Conservation (phyloP, 2,113 vertebrate species). For the Bagarius yarrelli region DNA sequence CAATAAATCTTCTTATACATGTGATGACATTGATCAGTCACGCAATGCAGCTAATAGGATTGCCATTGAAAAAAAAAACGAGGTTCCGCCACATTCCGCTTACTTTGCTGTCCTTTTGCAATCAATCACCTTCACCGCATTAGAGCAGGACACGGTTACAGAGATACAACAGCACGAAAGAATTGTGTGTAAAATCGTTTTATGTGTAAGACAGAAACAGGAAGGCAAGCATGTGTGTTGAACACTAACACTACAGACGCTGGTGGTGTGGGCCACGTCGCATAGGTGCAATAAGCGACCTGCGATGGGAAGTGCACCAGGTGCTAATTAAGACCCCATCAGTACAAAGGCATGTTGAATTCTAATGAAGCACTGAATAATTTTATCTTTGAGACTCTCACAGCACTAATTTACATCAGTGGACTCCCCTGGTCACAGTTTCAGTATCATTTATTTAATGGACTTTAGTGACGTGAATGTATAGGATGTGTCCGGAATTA, state of each 20-base stretch:
- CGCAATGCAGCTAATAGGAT: conserved; percentile 16
- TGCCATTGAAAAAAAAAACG: conserved; percentile 24
- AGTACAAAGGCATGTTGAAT: conserved; percentile 16
- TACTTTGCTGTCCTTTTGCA: not conserved
- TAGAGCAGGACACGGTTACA: not conserved
- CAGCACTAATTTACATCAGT: conserved; percentile 5
- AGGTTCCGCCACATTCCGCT: conserved; percentile 8
- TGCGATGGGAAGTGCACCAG: conserved; percentile 29
- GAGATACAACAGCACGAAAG: not conserved
- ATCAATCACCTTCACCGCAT: conserved; percentile 21
- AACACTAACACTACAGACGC: not conserved
- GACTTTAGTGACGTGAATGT: not conserved
- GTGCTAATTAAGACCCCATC: conserved; percentile 39
- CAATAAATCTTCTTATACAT: conserved; percentile 17
- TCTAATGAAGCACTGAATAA: conserved; percentile 1
- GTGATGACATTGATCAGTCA: conserved; percentile 29
- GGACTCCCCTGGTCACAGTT: not conserved
- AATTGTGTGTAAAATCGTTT: conserved; percentile 1
- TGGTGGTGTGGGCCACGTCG: conserved; percentile 9
- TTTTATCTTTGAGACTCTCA: not conserved
- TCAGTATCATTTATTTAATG: not conserved
- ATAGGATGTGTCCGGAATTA: not conserved
- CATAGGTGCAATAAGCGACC: not conserved
- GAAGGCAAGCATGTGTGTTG: not conserved
- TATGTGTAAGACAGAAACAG: not conserved